phyloP scores from a whole-genome alignment of 2,113 vertebrate species.

The Rhinolophus ferrumequinum region DNA sequence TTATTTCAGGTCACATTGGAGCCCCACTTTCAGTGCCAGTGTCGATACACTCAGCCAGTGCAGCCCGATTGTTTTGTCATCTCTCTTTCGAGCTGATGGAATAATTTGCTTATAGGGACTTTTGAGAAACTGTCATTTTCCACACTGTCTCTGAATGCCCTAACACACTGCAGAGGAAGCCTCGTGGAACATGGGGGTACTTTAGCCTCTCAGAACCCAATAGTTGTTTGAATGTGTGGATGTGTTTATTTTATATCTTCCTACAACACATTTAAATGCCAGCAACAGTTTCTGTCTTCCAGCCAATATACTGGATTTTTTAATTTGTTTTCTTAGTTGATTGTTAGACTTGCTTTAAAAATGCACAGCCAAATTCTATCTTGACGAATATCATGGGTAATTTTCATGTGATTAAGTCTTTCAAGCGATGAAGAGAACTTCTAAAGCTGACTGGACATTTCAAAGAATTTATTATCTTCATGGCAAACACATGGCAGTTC shows the following conservation, averaged over 20 bases:
- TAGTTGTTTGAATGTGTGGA: neutral
- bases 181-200: neutral
- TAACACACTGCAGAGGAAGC: neutral
- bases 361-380: neutral
- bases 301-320: neutral
- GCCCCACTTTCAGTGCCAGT: neutral
- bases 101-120: neutral
- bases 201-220: neutral
- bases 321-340: constrained; percentile 19
- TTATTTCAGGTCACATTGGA: neutral
- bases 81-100: neutral
- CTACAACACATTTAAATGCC: neutral
- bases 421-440: neutral
- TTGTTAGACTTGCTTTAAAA: neutral
- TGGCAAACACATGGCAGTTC: neutral
- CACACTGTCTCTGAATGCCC: neutral
- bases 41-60: neutral
- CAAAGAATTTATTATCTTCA: neutral
- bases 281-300: neutral
- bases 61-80: neutral
- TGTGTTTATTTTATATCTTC: neutral
- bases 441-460: neutral
- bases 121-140: constrained; percentile 8
- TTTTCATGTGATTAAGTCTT: neutral
- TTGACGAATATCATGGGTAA: neutral